Percentiles rank a stretch among this genome's conserved stretches.
These are phyloP conservation scores for Sceloporus undulatus DNA, from an alignment of 2,113 vertebrate genomes.

Conservation along the genomic window DNA sequence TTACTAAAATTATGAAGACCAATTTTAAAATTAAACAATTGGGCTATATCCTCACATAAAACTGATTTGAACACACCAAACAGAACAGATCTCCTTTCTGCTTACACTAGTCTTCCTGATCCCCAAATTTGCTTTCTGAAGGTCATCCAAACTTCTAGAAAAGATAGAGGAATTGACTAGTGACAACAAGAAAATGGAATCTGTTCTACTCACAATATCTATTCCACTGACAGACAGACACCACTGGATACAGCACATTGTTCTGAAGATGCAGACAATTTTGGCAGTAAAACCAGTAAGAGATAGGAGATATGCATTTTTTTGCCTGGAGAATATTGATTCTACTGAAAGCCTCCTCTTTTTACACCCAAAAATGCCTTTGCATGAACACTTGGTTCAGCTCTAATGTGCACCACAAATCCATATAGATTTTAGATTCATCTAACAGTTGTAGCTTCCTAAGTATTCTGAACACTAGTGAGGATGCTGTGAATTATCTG, in stretches of 20 bases:
- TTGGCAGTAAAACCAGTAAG: background rate
- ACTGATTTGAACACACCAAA: too few relatives aligned
- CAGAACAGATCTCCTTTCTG: too few relatives aligned
- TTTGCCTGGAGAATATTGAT: background rate
- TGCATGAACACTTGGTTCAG: background rate
- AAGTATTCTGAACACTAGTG: background rate
- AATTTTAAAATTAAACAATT: too few relatives aligned
- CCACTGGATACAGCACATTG: background rate
- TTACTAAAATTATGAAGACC: too few relatives aligned
- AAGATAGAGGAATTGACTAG: too few relatives aligned
- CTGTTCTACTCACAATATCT: too few relatives aligned
- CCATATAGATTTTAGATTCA: background rate
- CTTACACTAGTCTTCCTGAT: too few relatives aligned
- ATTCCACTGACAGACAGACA: too few relatives aligned
- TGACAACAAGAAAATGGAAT: too few relatives aligned
- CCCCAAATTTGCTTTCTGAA: too few relatives aligned
- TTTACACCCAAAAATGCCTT: background rate
- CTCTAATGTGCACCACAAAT: background rate
- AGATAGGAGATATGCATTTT: background rate
- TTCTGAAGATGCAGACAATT: background rate
- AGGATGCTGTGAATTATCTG: background rate
- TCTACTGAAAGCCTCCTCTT: background rate
- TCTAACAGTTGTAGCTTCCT: background rate
- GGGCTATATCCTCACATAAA: too few relatives aligned
- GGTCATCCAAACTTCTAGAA: too few relatives aligned